phyloP scores from a whole-genome alignment of 2,797 vertebrate genomes.

The Phyllotis vaccarum region DNA sequence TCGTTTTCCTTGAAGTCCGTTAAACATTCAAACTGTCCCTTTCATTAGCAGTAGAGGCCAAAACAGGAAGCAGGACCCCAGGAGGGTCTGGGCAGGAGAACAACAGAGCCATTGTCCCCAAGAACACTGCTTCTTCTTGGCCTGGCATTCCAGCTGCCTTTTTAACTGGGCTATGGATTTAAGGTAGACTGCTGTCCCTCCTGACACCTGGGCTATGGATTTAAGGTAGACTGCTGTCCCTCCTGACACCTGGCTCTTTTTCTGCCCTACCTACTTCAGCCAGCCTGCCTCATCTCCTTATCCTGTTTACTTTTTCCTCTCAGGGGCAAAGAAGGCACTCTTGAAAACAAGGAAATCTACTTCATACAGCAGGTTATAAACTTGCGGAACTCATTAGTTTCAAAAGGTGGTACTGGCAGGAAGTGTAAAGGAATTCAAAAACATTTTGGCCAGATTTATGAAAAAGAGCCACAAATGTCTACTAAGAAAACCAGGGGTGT shows the following conservation, averaged over 20 bases:
- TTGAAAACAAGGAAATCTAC: slow-evolving; percentile 70
- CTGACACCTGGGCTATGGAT: background rate
- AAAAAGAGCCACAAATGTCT: slow-evolving; percentile 73
- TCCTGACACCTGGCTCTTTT: slow-evolving; percentile 52
- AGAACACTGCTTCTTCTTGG: background rate
- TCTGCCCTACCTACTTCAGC: slow-evolving; percentile 52
- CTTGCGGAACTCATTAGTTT: slow-evolving; percentile 71
- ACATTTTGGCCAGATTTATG: slow-evolving; percentile 74
- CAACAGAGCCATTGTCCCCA: slow-evolving; percentile 68
- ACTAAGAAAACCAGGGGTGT: slow-evolving; percentile 29
- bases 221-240: slow-evolving; percentile 63
- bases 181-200: slow-evolving; percentile 60
- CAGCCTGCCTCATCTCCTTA: slow-evolving; percentile 35
- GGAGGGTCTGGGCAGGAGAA: slow-evolving; percentile 25
- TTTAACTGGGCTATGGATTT: slow-evolving; percentile 32
- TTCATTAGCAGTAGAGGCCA: slow-evolving; percentile 16
- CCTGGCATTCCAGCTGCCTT: slow-evolving; percentile 43
- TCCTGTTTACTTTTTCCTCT: slow-evolving; percentile 66
- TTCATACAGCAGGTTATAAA: slow-evolving; percentile 70
- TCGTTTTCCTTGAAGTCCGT: slow-evolving; percentile 11
- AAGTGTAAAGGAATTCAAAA: slow-evolving; percentile 77
- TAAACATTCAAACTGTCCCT: background rate
- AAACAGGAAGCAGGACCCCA: slow-evolving; percentile 57
- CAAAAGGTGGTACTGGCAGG: slow-evolving; percentile 68
- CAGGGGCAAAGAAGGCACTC: slow-evolving; percentile 70